Base-by-base conservation (phyloP, 2,797 vertebrate genomes). In the Novumbra hubbsi region DNA sequence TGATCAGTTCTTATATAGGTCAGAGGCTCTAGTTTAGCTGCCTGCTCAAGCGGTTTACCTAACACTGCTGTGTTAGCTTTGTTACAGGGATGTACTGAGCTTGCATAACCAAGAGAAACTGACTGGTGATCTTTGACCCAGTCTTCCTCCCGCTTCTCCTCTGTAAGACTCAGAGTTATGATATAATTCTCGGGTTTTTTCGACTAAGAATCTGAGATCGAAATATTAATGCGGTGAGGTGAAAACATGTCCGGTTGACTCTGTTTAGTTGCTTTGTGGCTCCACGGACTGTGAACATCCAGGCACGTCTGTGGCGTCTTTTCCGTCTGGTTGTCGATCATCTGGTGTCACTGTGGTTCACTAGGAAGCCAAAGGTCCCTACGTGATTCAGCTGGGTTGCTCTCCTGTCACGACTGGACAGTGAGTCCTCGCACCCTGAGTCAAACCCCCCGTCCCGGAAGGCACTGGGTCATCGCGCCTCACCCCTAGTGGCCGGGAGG, bases 111-210 rank as follows among this genome's bases (percentile, higher is more conserved):
- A 41, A 27, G 38, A 6, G 67, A 68, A 21, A n/a, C 38, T 17
- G 63, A 17, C 21, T 69, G 48, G 45, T 16, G 45, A 69, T 27
- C 45, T 45, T 45, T 69, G 45, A 69, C 45, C 38, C 68, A 49
- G 41, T 50, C 68, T 24, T 27, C 68, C 16, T 28, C 24, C 45
- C 16, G 68, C 21, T 69, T 45, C 15, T 48, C 34, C 45, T 50
- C 68, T 69, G 41, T 45, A 50, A 69, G 27, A 15, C 34, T 38
- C 34, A 38, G 17, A 52, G 50, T 52, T n/a, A 16, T 52, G 17
- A 2, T 49, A 49, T 55, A 3, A 38, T 3, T 55, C n/a, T 55
- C 52, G 8, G 52, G 19, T 55, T 55, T 19, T 55, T 55, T 19
- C 19, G n/a, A 55, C 52, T 55, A 9, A 55, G 52, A 55, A 19